Conservation (phyloP, 2,888 invertebrate genomes). For the Xiphydria camelus region DNA sequence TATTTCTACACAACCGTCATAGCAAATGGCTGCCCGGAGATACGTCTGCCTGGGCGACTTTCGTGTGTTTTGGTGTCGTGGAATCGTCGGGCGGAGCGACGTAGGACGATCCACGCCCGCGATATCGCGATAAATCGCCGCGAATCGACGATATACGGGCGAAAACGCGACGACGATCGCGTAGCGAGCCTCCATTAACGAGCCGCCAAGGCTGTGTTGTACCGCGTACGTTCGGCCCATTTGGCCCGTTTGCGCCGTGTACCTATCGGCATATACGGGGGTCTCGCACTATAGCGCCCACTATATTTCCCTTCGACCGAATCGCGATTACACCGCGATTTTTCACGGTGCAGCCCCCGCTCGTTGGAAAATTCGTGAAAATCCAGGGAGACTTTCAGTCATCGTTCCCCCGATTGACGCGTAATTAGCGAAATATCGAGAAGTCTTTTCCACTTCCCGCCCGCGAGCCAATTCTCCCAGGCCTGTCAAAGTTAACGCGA, state of each 20-base stretch:
- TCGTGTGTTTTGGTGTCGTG: slow-evolving; percentile 12
- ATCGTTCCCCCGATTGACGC: slow-evolving; percentile 24
- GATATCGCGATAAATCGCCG: no score
- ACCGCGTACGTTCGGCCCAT: slow-evolving; percentile 28
- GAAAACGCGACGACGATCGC: no score
- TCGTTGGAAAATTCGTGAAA: slow-evolving; percentile 10
- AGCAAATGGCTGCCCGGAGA: slow-evolving; percentile 50
- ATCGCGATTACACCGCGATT: slow-evolving; percentile 12
- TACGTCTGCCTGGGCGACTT: slow-evolving; percentile 33
- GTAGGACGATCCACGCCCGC: no score
- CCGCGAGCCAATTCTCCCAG: slow-evolving; percentile 13
- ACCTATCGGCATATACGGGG: slow-evolving; percentile 33
- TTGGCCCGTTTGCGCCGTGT: slow-evolving; percentile 30
- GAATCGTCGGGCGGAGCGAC: no score
- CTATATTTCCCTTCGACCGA: slow-evolving; percentile 17
- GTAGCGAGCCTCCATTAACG: no score
- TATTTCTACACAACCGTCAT: slow-evolving; percentile 48
- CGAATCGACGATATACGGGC: no score
- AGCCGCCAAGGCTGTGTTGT: slow-evolving; percentile 29
- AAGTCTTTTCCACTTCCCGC: slow-evolving; percentile 25
- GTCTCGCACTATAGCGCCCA: slow-evolving; percentile 24
- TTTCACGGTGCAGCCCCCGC: neutral
- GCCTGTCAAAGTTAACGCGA: no score
- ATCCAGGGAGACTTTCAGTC: slow-evolving; percentile 33
- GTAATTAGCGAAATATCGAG: slow-evolving; percentile 19